Percentiles rank a stretch among this genome's conserved stretches.
Evolutionary conservation across 2,797 vertebrate species (phyloP).

Genomic region (Crypturellus tataupa): DNA sequence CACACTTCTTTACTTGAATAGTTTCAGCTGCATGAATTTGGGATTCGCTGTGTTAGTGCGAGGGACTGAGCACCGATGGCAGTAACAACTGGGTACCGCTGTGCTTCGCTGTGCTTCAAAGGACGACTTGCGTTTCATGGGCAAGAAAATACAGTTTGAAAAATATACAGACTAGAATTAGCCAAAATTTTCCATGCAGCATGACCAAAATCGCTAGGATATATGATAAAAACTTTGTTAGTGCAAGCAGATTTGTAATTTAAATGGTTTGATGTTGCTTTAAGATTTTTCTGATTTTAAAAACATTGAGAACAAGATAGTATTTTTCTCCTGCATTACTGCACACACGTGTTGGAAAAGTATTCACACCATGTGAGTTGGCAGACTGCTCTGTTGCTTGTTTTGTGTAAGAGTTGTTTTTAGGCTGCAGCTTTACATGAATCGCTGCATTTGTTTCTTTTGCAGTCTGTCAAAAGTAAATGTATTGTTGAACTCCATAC

Average conservation of each 20-base stretch:
- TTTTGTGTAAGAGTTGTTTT: not conserved
- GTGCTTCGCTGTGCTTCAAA: not conserved
- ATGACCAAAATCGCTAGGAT: not conserved
- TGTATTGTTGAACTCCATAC: not conserved
- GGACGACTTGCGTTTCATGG: not conserved
- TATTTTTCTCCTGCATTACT: not conserved
- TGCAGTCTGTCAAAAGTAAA: not conserved
- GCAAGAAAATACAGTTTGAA: not conserved
- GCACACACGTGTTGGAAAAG: not conserved
- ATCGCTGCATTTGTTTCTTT: not conserved
- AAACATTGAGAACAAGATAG: not conserved
- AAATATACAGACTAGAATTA: not conserved
- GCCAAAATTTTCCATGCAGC: not conserved
- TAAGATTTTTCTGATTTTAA: not conserved
- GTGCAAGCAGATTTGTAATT: not conserved
- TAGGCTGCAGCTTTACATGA: not conserved
- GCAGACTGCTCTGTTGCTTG: not conserved
- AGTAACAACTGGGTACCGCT: not conserved
- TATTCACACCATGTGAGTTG: not conserved
- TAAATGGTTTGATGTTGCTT: not conserved
- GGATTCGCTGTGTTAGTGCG: not conserved
- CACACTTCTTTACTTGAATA: conserved; percentile 24
- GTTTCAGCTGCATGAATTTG: conserved; percentile 20
- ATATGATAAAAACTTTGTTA: not conserved
- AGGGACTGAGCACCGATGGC: not conserved